phyloP scores from a whole-genome alignment of 1,140 invertebrate species.

The Ylistrum balloti region DNA sequence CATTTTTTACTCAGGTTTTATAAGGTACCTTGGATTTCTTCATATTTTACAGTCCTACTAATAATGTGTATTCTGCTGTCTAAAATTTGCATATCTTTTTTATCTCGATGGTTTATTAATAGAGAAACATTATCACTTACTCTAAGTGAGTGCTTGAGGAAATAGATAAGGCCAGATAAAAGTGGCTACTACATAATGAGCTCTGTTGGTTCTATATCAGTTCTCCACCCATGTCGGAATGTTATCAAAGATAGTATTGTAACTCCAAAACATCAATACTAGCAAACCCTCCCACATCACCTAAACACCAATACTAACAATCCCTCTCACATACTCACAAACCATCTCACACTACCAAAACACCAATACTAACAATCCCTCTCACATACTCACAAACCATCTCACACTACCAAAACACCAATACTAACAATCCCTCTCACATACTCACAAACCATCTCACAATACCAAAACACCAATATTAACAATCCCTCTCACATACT shows the following conservation, averaged over 20 bases:
- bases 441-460: too few relatives aligned
- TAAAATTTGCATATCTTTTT: slow-evolving; percentile 10
- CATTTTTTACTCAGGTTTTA: too few relatives aligned
- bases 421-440: too few relatives aligned
- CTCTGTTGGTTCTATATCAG: background rate
- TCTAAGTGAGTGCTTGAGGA: background rate
- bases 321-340: too few relatives aligned
- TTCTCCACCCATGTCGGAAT: slow-evolving; percentile 24
- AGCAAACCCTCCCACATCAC: background rate
- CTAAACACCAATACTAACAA: too few relatives aligned
- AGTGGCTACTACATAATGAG: background rate
- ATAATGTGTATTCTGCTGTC: slow-evolving; percentile 2
- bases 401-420: too few relatives aligned
- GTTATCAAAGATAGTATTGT: background rate
- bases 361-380: too few relatives aligned
- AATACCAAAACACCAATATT: too few relatives aligned
- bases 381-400: too few relatives aligned
- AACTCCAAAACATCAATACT: background rate
- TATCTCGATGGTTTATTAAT: slow-evolving; percentile 35
- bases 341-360: too few relatives aligned
- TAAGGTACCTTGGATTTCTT: too few relatives aligned
- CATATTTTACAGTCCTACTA: background rate
- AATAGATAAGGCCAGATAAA: background rate
- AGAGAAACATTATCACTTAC: background rate
- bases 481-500: too few relatives aligned